These are phyloP conservation scores for Psittacus erithacus DNA, from an alignment of 2,113 vertebrate species.

Conservation along the genomic window DNA sequence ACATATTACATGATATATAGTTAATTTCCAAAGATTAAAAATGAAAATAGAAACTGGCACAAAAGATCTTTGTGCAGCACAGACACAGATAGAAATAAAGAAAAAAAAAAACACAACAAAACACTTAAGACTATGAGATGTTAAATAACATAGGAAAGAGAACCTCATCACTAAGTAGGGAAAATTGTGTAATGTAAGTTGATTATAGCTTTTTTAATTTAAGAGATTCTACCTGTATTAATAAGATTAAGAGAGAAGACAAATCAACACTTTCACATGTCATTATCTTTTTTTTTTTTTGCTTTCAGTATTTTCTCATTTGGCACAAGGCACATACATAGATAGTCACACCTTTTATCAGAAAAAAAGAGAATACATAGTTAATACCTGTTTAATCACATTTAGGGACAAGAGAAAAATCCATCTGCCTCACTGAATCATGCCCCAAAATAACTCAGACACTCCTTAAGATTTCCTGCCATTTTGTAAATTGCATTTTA, in stretches of 20 bases:
- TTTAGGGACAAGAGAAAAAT: background rate
- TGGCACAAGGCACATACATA: rapidly evolving
- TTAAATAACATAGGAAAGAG: background rate
- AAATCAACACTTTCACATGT: background rate
- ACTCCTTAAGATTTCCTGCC: background rate
- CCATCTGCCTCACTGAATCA: background rate
- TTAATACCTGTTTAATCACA: background rate
- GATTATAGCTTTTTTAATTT: background rate
- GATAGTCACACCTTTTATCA: background rate
- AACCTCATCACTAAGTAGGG: background rate
- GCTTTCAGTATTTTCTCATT: background rate
- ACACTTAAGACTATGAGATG: rapidly evolving
- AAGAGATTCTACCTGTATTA: background rate
- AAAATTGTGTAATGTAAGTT: background rate
- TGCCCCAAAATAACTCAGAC: background rate
- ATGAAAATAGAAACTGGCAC: background rate
- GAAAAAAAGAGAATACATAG: background rate
- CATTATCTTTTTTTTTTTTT: background rate
- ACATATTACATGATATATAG: background rate
- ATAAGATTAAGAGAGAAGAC: background rate
- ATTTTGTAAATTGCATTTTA: background rate
- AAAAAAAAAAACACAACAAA: background rate
- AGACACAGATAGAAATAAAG: background rate
- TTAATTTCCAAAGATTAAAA: background rate
- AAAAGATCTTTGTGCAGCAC: background rate